These are phyloP conservation scores for Phocides pigmalion DNA, from an alignment of 1,140 invertebrate species.

Conservation along the genomic window DNA sequence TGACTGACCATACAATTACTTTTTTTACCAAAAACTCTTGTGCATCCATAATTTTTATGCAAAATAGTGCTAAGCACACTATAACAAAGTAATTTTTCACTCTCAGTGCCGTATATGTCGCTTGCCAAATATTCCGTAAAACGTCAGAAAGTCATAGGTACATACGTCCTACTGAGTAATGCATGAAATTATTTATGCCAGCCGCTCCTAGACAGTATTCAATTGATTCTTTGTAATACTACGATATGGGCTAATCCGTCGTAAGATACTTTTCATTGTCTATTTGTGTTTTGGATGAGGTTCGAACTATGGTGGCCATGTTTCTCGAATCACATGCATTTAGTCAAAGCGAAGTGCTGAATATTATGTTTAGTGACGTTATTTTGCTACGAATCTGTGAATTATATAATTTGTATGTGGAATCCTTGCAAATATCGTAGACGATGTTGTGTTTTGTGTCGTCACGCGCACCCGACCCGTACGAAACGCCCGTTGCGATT, in stretches of 20 bases:
- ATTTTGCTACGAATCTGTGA: slow-evolving; percentile 60
- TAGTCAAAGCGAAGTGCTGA: slow-evolving; percentile 63
- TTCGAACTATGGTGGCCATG: slow-evolving; percentile 77
- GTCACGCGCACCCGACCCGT: slow-evolving; percentile 56
- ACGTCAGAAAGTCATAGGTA: slow-evolving; percentile 83
- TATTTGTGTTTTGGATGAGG: slow-evolving; percentile 75
- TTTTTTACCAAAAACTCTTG: slow-evolving; percentile 54
- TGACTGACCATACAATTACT: slow-evolving; percentile 67
- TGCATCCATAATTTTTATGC: slow-evolving; percentile 45
- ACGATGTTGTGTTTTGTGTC: slow-evolving; percentile 60
- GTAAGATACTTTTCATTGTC: slow-evolving; percentile 73
- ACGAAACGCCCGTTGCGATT: slow-evolving; percentile 61
- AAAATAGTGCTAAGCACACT: slow-evolving; percentile 59
- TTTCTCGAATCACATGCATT: slow-evolving; percentile 81
- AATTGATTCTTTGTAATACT: slow-evolving; percentile 73
- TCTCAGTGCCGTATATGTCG: slow-evolving; percentile 73
- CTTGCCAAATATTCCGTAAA: slow-evolving; percentile 83
- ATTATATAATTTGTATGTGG: slow-evolving; percentile 74
- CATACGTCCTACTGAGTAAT: slow-evolving; percentile 81
- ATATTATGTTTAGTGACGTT: slow-evolving; percentile 63
- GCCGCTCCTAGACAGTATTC: slow-evolving; percentile 66
- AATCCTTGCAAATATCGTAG: slow-evolving; percentile 53
- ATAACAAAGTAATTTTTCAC: slow-evolving; percentile 65
- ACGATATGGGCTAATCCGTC: slow-evolving; percentile 55
- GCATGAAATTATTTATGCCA: slow-evolving; percentile 81